A percentile compares a stretch with the other conserved stretches of the same genome.
Evolutionary conservation across 2,797 vertebrate species (phyloP).

Genomic region (Enteromius mattozi): DNA sequence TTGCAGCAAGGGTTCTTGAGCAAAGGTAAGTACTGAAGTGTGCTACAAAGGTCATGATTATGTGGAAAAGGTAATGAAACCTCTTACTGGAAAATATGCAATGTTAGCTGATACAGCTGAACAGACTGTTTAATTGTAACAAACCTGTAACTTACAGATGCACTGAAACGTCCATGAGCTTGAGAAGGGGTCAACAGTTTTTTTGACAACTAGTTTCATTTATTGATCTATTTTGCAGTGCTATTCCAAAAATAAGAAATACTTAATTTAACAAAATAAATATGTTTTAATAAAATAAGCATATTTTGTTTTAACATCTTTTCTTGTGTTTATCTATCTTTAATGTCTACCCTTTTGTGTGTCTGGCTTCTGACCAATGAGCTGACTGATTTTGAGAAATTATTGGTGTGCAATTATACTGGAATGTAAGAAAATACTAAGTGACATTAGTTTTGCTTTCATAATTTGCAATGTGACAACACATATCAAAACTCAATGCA

Average conservation of each 20-base stretch:
- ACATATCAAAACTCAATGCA: constrained; percentile 41
- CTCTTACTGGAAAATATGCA: constrained; percentile 42
- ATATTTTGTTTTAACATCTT: neutral
- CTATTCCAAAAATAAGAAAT: neutral
- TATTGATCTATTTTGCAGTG: neutral
- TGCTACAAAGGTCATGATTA: constrained; percentile 50
- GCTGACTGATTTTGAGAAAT: neutral
- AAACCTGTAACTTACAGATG: neutral
- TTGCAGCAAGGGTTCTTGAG: constrained; percentile 5
- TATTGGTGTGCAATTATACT: neutral
- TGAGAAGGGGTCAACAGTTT: neutral
- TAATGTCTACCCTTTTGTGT: neutral
- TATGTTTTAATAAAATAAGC: neutral
- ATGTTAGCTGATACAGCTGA: neutral
- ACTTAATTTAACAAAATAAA: neutral
- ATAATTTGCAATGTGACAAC: constrained; percentile 12
- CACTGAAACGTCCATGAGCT: neutral
- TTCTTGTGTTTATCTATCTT: neutral
- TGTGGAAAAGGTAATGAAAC: constrained; percentile 30
- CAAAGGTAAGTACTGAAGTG: constrained; percentile 24
- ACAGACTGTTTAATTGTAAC: neutral
- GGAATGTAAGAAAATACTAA: neutral
- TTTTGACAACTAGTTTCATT: neutral
- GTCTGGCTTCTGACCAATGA: neutral
- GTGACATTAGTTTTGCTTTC: constrained; percentile 26